phyloP scores from a whole-genome alignment of 2,888 invertebrate species.

The Athripsodes cinereus region DNA sequence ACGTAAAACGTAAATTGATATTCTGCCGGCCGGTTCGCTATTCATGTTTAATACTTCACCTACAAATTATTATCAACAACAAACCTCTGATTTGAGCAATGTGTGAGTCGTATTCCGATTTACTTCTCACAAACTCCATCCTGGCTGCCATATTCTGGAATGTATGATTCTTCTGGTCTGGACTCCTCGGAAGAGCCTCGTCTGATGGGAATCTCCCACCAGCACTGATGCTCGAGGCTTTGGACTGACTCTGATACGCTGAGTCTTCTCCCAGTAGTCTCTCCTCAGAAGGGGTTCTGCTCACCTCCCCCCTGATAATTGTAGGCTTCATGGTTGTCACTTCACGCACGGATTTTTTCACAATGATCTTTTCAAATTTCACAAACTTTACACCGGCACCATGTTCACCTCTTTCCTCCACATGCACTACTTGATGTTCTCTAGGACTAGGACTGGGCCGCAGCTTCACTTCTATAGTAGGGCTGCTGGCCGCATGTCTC shows the following conservation, averaged over 20 bases:
- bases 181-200: constrained; percentile 41
- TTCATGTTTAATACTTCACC: too few relatives aligned
- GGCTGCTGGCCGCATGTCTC: constrained; percentile 46
- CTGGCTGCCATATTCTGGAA: constrained; percentile 60
- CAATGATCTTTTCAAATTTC: constrained; percentile 65
- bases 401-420: constrained; percentile 60
- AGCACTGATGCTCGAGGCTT: constrained; percentile 48
- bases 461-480: constrained; percentile 56
- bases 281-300: constrained; percentile 52
- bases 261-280: constrained; percentile 43
- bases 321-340: constrained; percentile 16
- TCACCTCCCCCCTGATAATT: constrained; percentile 26
- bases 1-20: too few relatives aligned
- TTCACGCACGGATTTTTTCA: constrained; percentile 52
- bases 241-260: constrained; percentile 54
- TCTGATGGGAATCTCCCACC: constrained; percentile 49
- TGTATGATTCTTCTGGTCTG: constrained; percentile 44
- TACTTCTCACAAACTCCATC: constrained; percentile 69
- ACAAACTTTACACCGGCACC: constrained; percentile 58
- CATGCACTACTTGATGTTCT: constrained; percentile 30
- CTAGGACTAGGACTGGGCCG: constrained; percentile 39
- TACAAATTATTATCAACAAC: too few relatives aligned
- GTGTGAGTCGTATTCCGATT: constrained; percentile 80
- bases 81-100: constrained; percentile 82
- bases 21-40: too few relatives aligned